phyloP scores from a whole-genome alignment of 1,140 invertebrate species.

The Hyles euphorbiae region DNA sequence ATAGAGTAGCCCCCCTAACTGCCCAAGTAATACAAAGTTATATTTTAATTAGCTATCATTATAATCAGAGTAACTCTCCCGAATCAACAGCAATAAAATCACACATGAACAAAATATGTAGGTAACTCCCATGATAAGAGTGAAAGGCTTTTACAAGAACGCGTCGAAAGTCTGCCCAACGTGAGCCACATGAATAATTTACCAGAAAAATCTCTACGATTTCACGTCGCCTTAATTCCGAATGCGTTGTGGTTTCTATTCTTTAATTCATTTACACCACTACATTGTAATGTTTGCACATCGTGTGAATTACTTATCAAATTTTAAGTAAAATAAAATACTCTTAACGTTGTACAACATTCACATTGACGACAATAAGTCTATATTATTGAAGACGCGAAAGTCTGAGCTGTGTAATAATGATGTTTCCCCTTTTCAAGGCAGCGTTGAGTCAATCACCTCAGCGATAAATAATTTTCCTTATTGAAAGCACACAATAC shows the following conservation, averaged over 20 bases:
- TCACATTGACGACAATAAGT: no score
- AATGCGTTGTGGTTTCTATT: constrained; percentile 69
- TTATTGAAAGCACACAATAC: background rate
- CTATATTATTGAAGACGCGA: no score
- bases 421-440: constrained; percentile 1
- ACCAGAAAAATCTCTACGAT: constrained; percentile 73
- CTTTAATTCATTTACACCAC: constrained; percentile 58
- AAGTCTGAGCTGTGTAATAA: background rate
- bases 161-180: constrained; percentile 62
- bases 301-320: constrained; percentile 12
- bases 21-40: no score
- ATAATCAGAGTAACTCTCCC: no score
- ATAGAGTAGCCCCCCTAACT: no score
- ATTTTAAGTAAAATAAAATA: no score
- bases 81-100: background rate
- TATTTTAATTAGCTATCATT: no score
- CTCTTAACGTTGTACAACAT: no score
- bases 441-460: constrained; percentile 2
- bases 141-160: constrained; percentile 70
- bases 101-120: constrained; percentile 2
- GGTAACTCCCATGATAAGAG: constrained; percentile 56
- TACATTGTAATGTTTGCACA: constrained; percentile 37
- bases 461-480: constrained; percentile 1
- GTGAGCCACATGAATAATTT: constrained; percentile 72
- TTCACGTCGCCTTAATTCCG: constrained; percentile 68